These are phyloP conservation scores for Phasia obesa DNA, from an alignment of 2,888 invertebrate genomes.

Conservation along the genomic window DNA sequence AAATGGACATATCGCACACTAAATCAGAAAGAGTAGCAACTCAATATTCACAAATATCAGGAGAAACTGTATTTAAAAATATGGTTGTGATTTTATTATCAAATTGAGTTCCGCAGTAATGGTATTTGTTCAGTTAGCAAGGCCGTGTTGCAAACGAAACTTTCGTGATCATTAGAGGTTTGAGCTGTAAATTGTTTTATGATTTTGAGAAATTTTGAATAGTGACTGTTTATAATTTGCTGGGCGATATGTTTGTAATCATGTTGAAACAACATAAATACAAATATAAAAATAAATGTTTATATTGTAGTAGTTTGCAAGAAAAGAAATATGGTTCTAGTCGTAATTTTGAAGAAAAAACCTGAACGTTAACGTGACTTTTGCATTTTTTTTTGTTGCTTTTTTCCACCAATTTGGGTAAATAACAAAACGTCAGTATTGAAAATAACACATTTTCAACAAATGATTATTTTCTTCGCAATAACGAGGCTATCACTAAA, in stretches of 20 bases:
- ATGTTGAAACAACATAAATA: slow-evolving; percentile 28
- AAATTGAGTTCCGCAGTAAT: too few species aligned
- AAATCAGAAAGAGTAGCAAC: too few species aligned
- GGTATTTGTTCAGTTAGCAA: too few species aligned
- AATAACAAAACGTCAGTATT: slow-evolving; percentile 45
- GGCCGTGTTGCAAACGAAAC: too few species aligned
- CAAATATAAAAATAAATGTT: slow-evolving; percentile 18
- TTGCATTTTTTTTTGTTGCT: slow-evolving; percentile 46
- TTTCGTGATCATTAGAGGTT: too few species aligned
- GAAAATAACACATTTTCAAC: slow-evolving; percentile 2
- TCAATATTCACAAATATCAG: too few species aligned
- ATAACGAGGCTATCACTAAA: neutral
- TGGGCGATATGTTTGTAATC: neutral
- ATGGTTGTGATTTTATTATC: too few species aligned
- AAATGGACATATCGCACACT: neutral
- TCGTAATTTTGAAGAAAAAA: slow-evolving; percentile 11
- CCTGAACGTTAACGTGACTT: slow-evolving; percentile 56
- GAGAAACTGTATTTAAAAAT: too few species aligned
- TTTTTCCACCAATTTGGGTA: slow-evolving; percentile 38
- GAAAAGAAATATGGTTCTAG: slow-evolving; percentile 40
- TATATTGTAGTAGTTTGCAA: slow-evolving; percentile 39
- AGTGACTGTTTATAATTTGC: too few species aligned
- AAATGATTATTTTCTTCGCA: neutral
- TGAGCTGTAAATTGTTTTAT: too few species aligned
- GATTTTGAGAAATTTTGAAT: too few species aligned